A percentile compares a stretch with the other conserved stretches of the same genome.
Conservation (phyloP, 2,113 vertebrate genomes). For the Taxidea taxus region DNA sequence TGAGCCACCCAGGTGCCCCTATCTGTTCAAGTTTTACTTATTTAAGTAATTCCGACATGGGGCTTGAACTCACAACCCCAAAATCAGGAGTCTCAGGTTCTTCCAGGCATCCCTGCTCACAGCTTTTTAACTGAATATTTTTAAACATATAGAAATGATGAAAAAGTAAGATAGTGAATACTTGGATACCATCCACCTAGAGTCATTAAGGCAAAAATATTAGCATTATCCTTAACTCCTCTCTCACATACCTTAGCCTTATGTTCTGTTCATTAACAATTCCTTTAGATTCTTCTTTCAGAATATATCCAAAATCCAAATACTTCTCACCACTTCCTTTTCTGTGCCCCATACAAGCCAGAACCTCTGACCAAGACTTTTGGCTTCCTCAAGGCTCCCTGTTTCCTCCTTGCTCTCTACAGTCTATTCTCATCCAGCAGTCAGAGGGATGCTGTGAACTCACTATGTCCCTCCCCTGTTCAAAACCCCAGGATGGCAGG, state of each 20-base stretch:
- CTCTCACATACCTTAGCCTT: neutral
- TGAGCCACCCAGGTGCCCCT: no score
- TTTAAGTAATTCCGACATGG: no score
- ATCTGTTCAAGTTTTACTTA: neutral
- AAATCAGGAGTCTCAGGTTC: neutral
- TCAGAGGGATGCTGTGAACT: neutral
- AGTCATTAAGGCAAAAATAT: neutral
- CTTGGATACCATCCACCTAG: neutral
- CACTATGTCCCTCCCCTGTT: neutral
- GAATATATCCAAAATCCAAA: neutral
- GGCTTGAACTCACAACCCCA: no score
- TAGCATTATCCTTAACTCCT: neutral
- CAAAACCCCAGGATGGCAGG: neutral
- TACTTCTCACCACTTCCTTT: neutral
- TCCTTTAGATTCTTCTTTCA: neutral
- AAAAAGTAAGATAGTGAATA: neutral
- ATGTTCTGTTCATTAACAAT: neutral
- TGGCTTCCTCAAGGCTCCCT: neutral
- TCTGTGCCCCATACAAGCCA: neutral
- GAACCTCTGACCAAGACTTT: neutral
- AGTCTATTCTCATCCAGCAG: neutral
- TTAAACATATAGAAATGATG: neutral
- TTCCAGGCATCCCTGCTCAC: neutral
- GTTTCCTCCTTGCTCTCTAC: neutral
- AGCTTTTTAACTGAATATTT: neutral